A percentile compares a stretch with the other conserved stretches of the same genome.
phyloP scores from a whole-genome alignment of 2,113 vertebrate species.

The Hippocampus abdominalis region DNA sequence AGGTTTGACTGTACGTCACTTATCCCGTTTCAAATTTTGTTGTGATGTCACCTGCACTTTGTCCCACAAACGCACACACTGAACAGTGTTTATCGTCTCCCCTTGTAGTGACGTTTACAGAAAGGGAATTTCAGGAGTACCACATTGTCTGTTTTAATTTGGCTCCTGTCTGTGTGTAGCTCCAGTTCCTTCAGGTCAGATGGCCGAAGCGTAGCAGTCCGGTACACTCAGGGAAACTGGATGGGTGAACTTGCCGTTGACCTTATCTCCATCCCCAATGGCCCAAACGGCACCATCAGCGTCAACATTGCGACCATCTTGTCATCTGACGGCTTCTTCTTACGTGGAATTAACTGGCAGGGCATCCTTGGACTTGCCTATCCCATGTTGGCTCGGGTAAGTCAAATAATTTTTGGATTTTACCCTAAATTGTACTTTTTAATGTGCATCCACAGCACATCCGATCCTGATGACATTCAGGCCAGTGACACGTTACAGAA shows the following conservation, averaged over 20 bases:
- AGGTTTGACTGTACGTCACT: too few species aligned
- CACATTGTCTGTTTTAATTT: not conserved
- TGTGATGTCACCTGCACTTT: not conserved
- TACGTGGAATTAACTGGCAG: slow-evolving; percentile 89
- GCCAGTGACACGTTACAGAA: not conserved
- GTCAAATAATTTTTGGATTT: slow-evolving; percentile 3
- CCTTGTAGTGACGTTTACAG: not conserved
- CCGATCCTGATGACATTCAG: not conserved
- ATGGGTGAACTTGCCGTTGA: slow-evolving; percentile 86
- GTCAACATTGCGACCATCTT: slow-evolving; percentile 89
- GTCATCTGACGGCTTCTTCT: slow-evolving; percentile 88
- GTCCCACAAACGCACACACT: not conserved
- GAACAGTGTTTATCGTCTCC: not conserved
- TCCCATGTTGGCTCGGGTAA: slow-evolving; percentile 84
- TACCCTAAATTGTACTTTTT: not conserved
- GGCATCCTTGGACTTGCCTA: slow-evolving; percentile 95
- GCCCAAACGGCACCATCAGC: slow-evolving; percentile 75
- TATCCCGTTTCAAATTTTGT: not conserved
- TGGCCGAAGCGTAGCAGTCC: slow-evolving; percentile 77
- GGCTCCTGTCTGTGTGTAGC: slow-evolving; percentile 59
- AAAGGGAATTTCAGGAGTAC: not conserved
- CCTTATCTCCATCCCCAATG: slow-evolving; percentile 79
- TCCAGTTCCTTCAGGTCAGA: slow-evolving; percentile 79
- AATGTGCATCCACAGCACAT: not conserved
- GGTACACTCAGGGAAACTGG: slow-evolving; percentile 96